Percentiles rank a stretch among this genome's conserved stretches.
Evolutionary conservation across 2,113 vertebrate species (phyloP).

Genomic region (Eulacestoma nigropectus): DNA sequence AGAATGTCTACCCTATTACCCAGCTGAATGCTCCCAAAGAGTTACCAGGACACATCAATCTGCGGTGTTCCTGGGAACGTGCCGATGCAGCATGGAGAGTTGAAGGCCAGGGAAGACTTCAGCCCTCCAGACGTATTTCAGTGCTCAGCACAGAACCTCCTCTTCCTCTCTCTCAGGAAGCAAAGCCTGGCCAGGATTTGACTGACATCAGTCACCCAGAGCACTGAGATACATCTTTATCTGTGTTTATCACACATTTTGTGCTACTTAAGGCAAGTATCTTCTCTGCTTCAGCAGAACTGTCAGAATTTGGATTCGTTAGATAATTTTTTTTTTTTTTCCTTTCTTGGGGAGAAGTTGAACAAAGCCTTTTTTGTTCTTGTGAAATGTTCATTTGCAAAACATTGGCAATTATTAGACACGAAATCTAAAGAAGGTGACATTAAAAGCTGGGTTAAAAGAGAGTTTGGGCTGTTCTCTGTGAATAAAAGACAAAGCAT

Average conservation of each 20-base stretch:
- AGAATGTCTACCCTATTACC: neutral
- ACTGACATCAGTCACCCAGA: neutral
- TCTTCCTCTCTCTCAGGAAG: neutral
- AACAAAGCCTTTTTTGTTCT: neutral
- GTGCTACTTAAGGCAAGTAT: neutral
- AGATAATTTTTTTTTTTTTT: neutral
- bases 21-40: neutral
- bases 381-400: neutral
- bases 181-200: neutral
- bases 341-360: neutral
- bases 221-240: neutral
- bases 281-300: neutral
- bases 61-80: neutral
- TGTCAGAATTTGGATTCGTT: neutral
- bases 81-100: rapidly evolving
- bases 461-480: neutral
- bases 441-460: neutral
- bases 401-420: neutral
- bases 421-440: neutral
- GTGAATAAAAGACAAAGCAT: neutral
- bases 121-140: neutral
- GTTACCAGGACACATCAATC: neutral
- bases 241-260: neutral
- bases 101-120: neutral
- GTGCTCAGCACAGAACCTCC: neutral